Base-by-base conservation (phyloP, 2,113 vertebrate genomes). In the Nesoenas mayeri region DNA sequence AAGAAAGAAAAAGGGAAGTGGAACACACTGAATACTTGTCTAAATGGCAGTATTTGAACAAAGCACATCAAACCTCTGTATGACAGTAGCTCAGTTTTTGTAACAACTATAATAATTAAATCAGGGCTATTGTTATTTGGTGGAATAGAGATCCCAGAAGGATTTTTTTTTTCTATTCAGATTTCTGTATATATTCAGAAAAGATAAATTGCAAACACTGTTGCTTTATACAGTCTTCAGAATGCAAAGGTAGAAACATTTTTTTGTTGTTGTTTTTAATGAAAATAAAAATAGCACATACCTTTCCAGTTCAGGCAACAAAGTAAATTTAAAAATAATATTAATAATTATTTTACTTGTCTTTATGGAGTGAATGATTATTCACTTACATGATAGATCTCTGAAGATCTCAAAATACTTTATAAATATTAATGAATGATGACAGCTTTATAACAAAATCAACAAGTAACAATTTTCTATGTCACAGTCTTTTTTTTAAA, bases 91-190 rank as follows among this genome's bases (percentile, higher is more conserved):
- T 73, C 16, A 61, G 26, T 40, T 88, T 96, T 94, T 90, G 18
- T 56, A 91, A 80, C 22, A 71, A 67, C 38, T 90, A 17, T 58
- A 87, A 95, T 38, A 80, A 61, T 77, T 95, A 94, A 92, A 96
- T 73, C n/a, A 89, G 87, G 67, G 14, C 24, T 79, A 54, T 74
- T 92, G 3, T 51, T 89, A 89, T 22, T 83, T 60, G 54, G 36
- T 70, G 15, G 34, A 95, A 88, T 31, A 94, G 89, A 94, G 20
- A 95, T 29, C 53, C 9, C 20, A 90, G 50, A 65, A 89, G 15
- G 79, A 77, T 36, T 17, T 64, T 6, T 53, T 91, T 60, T 54
- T 61, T 64, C 24, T 62, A 36, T 91, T 93, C 18, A 13, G 11
- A 89, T 93, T 89, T 86, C 79, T 70, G 19, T 53, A 78, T 61